A percentile compares a stretch with the other conserved stretches of the same genome.
phyloP scores from a whole-genome alignment of 2,113 vertebrate genomes.

The Odontesthes bonariensis region DNA sequence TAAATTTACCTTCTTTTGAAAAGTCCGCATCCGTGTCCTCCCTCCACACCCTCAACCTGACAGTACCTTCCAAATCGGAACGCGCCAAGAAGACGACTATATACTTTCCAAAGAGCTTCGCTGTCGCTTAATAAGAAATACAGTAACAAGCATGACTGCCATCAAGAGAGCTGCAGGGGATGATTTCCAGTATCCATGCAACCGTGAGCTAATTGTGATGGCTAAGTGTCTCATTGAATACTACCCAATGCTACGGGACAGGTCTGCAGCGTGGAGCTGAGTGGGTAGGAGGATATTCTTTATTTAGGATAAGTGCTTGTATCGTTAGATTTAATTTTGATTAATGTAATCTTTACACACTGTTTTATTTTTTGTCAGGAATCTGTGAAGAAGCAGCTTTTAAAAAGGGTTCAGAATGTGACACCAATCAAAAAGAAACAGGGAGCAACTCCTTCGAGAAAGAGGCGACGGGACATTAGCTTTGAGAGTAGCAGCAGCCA shows the following conservation, averaged over 20 bases:
- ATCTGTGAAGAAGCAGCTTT: conserved; percentile 48
- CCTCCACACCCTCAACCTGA: too few species aligned
- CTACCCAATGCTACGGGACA: background rate
- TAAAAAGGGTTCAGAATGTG: conserved; percentile 44
- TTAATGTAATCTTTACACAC: too few species aligned
- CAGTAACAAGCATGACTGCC: conserved; percentile 48
- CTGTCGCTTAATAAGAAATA: conserved; percentile 49
- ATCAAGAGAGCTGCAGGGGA: background rate
- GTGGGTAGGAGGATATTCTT: too few species aligned
- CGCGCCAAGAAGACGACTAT: conserved; percentile 1
- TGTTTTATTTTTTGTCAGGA: conserved; percentile 35
- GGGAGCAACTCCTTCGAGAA: conserved; percentile 30
- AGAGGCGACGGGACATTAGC: conserved; percentile 11
- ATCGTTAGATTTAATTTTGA: too few species aligned
- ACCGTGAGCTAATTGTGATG: background rate
- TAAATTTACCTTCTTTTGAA: too few species aligned
- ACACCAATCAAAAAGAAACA: conserved; percentile 22
- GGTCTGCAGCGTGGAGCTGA: background rate
- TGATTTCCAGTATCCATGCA: background rate
- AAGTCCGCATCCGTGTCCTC: too few species aligned
- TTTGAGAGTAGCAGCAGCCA: conserved; percentile 4
- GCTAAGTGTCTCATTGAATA: background rate
- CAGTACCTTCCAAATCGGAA: too few species aligned
- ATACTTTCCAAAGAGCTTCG: conserved; percentile 31
- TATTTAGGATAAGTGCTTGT: too few species aligned